Conservation (phyloP, 2,113 vertebrate genomes). For the Gasterosteus aculeatus region DNA sequence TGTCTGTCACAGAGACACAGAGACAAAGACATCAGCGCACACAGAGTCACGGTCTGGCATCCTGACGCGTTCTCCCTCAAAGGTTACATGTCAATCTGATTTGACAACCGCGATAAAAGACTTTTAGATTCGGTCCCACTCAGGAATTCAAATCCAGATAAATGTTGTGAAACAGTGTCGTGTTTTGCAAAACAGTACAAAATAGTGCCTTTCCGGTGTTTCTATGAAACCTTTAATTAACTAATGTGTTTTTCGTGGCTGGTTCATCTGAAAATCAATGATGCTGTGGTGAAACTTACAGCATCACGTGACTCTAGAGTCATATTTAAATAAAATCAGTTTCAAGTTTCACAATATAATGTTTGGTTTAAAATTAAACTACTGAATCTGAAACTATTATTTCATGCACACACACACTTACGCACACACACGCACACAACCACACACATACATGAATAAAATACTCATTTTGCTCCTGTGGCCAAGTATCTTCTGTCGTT, state of each 20-base stretch:
- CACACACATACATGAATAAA: no score
- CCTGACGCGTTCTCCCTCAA: constrained; percentile 49
- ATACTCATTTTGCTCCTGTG: no score
- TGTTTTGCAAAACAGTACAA: not conserved
- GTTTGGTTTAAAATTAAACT: not conserved
- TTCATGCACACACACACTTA: not conserved
- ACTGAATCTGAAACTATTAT: not conserved
- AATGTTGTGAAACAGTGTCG: not conserved
- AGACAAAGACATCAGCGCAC: constrained; percentile 40
- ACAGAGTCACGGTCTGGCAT: constrained; percentile 46
- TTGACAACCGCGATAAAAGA: constrained; percentile 63
- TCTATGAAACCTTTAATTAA: not conserved
- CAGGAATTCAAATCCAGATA: not conserved
- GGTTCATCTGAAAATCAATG: not conserved
- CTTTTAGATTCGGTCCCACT: constrained; percentile 17
- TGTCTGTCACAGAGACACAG: constrained; percentile 53
- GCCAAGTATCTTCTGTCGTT: not conserved
- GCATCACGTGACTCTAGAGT: not conserved
- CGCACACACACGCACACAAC: not conserved
- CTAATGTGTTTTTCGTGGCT: not conserved
- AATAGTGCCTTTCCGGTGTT: not conserved
- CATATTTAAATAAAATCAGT: not conserved
- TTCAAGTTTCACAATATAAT: not conserved
- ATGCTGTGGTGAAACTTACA: not conserved
- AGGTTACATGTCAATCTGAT: constrained; percentile 68